Percentiles rank a stretch among this genome's conserved stretches.
Conservation (phyloP, 2,888 invertebrate species). For the Diloba caeruleocephala region DNA sequence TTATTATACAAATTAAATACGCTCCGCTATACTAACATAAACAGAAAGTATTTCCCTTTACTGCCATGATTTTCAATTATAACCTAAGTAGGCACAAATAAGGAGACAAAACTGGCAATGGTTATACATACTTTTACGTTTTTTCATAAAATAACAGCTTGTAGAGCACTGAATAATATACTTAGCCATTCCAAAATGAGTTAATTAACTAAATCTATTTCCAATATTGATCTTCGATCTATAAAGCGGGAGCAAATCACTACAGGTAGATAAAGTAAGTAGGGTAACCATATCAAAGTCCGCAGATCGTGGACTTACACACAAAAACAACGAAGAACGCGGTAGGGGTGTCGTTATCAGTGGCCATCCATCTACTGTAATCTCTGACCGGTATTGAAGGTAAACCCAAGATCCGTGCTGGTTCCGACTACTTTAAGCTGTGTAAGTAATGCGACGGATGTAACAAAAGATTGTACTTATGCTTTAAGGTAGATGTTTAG, state of each 20-base stretch:
- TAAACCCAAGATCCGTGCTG: conserved; percentile 17
- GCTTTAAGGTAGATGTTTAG: neutral
- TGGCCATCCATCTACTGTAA: conserved; percentile 35
- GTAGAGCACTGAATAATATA: conserved; percentile 6
- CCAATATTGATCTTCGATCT: conserved; percentile 43
- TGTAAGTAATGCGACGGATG: conserved; percentile 17
- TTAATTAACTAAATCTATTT: conserved; percentile 36
- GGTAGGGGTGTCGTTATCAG: conserved; percentile 33
- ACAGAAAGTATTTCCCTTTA: conserved; percentile 31
- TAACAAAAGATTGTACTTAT: conserved; percentile 19
- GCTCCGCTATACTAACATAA: conserved; percentile 35
- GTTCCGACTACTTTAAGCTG: conserved; percentile 35
- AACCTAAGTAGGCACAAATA: conserved; percentile 26
- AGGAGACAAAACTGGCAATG: conserved; percentile 12
- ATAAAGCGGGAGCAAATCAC: conserved; percentile 47
- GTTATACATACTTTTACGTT: conserved; percentile 5
- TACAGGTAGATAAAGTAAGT: conserved; percentile 46
- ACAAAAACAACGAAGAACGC: conserved; percentile 28
- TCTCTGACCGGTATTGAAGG: conserved; percentile 36
- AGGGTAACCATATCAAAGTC: conserved; percentile 41
- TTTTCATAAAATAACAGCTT: conserved; percentile 8
- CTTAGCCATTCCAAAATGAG: conserved; percentile 12
- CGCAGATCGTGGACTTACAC: conserved; percentile 23
- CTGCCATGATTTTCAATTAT: conserved; percentile 35
- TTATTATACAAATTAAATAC: conserved; percentile 55